phyloP scores from a whole-genome alignment of 2,888 invertebrate species.

The Willowsia nigromaculata region DNA sequence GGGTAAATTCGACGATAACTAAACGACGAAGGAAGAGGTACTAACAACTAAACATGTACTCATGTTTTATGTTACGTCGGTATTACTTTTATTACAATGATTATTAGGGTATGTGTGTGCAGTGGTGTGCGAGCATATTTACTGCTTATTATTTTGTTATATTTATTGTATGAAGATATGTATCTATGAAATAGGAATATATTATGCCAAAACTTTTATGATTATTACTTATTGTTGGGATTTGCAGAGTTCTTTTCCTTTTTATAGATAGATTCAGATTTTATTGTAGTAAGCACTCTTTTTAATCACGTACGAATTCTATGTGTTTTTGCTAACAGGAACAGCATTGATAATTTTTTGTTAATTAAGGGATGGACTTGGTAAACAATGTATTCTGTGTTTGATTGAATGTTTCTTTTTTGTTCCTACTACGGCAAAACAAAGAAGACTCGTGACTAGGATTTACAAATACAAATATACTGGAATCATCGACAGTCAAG shows the following conservation, averaged over 20 bases:
- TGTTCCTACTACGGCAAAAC: neutral
- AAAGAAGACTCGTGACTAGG: too few relatives aligned
- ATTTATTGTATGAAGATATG: neutral
- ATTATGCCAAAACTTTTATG: too few relatives aligned
- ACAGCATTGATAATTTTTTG: neutral
- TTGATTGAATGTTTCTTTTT: neutral
- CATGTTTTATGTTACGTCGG: neutral
- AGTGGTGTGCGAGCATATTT: neutral
- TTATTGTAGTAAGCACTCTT: neutral
- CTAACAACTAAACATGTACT: neutral
- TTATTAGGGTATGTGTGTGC: neutral
- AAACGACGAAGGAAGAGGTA: neutral
- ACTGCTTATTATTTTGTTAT: neutral
- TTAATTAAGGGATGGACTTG: neutral
- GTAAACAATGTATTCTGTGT: conserved; percentile 12
- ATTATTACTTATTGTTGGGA: neutral
- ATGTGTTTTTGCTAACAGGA: neutral
- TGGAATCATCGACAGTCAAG: too few relatives aligned
- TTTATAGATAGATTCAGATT: neutral
- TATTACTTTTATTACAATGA: neutral
- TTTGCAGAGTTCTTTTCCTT: neutral
- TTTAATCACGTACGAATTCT: neutral
- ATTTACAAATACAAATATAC: too few relatives aligned
- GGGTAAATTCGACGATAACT: neutral
- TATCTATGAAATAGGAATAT: neutral